Base-by-base conservation (phyloP, 35 echinoderm and acorn worm genomes). In the Diadema setosum region DNA sequence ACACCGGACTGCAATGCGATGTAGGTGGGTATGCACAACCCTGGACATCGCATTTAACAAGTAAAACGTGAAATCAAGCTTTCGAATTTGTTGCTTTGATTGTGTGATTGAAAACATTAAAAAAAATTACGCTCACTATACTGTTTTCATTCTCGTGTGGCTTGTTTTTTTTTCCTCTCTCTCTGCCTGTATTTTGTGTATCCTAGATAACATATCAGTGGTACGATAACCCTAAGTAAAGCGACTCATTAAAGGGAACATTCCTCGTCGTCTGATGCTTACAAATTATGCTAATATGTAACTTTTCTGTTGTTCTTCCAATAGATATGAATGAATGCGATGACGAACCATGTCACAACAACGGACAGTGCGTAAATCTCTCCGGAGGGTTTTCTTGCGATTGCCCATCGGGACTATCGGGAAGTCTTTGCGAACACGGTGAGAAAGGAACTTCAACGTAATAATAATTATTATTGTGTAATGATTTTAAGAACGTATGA, bases 11-110 rank as follows among this genome's bases (percentile, higher is more conserved):
- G 23, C 24, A 45, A 12, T 87, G 85, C 65, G 46, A 75, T 42
- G 50, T 52, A 87, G 85, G 85, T 87, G 56, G 17, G 46, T 48
- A 42, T 14, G 78, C 46, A 11, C 9, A 52, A n/a, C n/a, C 48
- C n/a, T 52, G 9, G 35, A 88, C 9, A 88, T 80, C 27, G 91
- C 87, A 52, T 35, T n/a, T n/a, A n/a, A n/a, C n/a, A n/a, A n/a
- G n/a, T n/a, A n/a, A n/a, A n/a, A n/a, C n/a, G n/a, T n/a, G n/a
- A n/a, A n/a, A n/a, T n/a, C n/a, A n/a, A n/a, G n/a, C n/a, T n/a
- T n/a, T n/a, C n/a, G n/a, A n/a, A n/a, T n/a, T n/a, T n/a, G n/a
- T n/a, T n/a, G n/a, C n/a, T n/a, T n/a, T n/a, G n/a, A n/a, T n/a
- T n/a, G n/a, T n/a, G n/a, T n/a, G n/a, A n/a, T n/a, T n/a, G n/a